Base-by-base conservation (phyloP, 2,888 invertebrate genomes). In the Labia minor region DNA sequence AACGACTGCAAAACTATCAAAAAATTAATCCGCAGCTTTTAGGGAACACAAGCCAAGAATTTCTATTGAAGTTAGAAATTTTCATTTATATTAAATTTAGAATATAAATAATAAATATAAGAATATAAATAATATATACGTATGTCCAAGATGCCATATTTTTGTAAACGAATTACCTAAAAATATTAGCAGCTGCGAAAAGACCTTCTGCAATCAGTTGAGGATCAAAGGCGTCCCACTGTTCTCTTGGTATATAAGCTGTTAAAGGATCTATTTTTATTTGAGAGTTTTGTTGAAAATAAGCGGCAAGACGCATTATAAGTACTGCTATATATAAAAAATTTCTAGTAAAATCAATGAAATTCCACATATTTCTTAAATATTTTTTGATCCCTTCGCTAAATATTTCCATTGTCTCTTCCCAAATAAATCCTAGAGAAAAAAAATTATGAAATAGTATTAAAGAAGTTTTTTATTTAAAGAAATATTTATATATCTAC, bases 131-230 rank as follows among this genome's bases (percentile, higher is more conserved):
- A n/a, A n/a, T n/a, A n/a, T n/a, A n/a, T n/a, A n/a, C n/a, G n/a
- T n/a, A n/a, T n/a, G n/a, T n/a, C n/a, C n/a, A n/a, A n/a, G n/a
- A n/a, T n/a, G n/a, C n/a, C n/a, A n/a, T n/a, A n/a, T n/a, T n/a
- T n/a, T n/a, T n/a, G n/a, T n/a, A n/a, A n/a, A n/a, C n/a, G n/a
- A 26, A 6, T 71, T 73, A 86, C 85, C 90, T 90, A 76, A 93
- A 94, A 69, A 97, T 88, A 79, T 96, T 97, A 65, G 95, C 96
- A 0, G 92, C 95, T 10, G 96, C 95, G 78, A 95, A 96, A 65
- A 96, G 80, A 33, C 93, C 94, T 75, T 95, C 94, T 4, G 93
- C 90, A 26, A 97, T 90, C 6, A 97, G 81, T 75, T 95, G 94
- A 0, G 95, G 95, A 78, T 96, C 96, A 75, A 91, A 96, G 4